phyloP scores from a whole-genome alignment of 2,888 invertebrate genomes.

The Drosophila flavopinicola region DNA sequence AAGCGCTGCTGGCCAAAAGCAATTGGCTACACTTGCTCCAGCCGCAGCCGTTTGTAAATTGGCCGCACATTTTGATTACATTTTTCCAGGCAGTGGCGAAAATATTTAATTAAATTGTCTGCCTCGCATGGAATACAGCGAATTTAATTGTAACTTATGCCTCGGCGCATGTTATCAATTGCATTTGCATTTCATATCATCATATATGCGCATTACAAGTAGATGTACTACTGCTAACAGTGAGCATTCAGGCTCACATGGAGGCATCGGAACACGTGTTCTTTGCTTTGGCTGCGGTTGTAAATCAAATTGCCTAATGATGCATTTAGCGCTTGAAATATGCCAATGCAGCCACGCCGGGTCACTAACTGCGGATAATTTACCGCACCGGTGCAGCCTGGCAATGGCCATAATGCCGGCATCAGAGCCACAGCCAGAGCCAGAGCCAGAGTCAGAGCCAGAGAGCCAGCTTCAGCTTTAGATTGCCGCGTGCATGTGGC shows the following conservation, averaged over 20 bases:
- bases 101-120: constrained; percentile 76
- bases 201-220: constrained; percentile 6
- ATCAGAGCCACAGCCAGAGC: background rate
- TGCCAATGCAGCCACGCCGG: constrained; percentile 76
- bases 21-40: constrained; percentile 47
- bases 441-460: too few relatives aligned
- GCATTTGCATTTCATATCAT: constrained; percentile 35
- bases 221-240: constrained; percentile 4
- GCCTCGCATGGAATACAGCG: constrained; percentile 10
- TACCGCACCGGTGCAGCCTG: constrained; percentile 49
- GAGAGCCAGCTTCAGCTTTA: constrained; percentile 27
- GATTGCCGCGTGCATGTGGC: constrained; percentile 52
- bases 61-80: constrained; percentile 55
- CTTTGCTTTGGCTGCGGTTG: constrained; percentile 40
- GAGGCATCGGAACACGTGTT: constrained; percentile 57
- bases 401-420: constrained; percentile 29
- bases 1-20: constrained; percentile 66
- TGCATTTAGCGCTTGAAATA: constrained; percentile 79
- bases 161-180: constrained; percentile 31
- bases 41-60: constrained; percentile 34
- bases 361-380: constrained; percentile 78
- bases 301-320: constrained; percentile 78
- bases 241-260: constrained; percentile 16
- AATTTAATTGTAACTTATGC: constrained; percentile 22
- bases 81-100: constrained; percentile 55